Evolutionary conservation across 1,140 invertebrate species (phyloP).

Genomic region (Cepaea nemoralis): DNA sequence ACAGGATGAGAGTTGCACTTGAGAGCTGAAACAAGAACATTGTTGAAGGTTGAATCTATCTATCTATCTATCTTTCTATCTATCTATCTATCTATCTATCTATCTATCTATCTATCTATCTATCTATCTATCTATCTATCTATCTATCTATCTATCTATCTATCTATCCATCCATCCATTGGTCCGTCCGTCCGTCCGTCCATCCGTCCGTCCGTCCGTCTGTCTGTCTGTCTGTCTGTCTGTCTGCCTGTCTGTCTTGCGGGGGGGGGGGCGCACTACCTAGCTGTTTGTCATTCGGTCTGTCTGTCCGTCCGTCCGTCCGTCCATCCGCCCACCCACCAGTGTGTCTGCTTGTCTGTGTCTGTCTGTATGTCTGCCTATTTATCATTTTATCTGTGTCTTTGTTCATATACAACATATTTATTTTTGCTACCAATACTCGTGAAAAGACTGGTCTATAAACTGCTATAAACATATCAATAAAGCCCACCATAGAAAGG

Average conservation of each 20-base stretch:
- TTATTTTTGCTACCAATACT: background rate
- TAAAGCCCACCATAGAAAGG: background rate
- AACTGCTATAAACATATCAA: background rate
- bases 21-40: constrained; percentile 82
- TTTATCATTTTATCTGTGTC: too few species aligned
- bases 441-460: background rate
- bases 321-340: too few species aligned
- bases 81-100: background rate
- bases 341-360: too few species aligned
- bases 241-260: too few species aligned
- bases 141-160: constrained; percentile 11
- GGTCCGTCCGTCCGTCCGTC: too few species aligned
- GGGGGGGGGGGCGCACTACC: too few species aligned
- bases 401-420: constrained; percentile 1
- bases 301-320: too few species aligned
- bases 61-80: background rate
- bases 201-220: too few species aligned
- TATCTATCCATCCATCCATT: too few species aligned
- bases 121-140: constrained; percentile 11
- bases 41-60: background rate
- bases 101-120: constrained; percentile 11
- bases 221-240: too few species aligned
- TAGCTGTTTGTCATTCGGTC: background rate
- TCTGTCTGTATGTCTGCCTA: too few species aligned
- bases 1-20: constrained; percentile 93